Base-by-base conservation (phyloP, 2,888 invertebrate species). In the Drosophila vallismaia region DNA sequence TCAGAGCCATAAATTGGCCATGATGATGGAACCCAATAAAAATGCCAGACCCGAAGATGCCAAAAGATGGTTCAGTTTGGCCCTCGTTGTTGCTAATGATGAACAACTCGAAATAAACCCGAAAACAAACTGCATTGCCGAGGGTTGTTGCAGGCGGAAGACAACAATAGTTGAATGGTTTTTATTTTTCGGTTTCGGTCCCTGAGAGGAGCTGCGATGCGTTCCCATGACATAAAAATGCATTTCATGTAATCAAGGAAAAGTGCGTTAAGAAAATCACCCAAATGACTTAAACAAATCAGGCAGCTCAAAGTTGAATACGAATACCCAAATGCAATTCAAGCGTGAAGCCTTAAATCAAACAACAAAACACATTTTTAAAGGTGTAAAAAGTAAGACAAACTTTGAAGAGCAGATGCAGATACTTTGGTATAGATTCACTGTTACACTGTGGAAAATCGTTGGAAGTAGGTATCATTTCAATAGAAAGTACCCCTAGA, bases 381-480 rank as follows among this genome's bases (percentile, higher is more conserved):
- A 73, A 86, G 89, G 89, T 89, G 89, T 89, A 82, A 89, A 89
- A 88, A 84, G 71, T 75, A 79, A 88, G 77, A 76, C 79, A 86
- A 88, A 84, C 88, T 82, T 31, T 33, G 66, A 58, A 45, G 59
- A 62, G 53, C 56, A 63, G 64, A 52, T 51, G 56, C 67, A 56
- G 56, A 51, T 38, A 46, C 56, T 7, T 26, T 50, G 49, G 49
- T 50, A 42, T 50, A 62, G 51, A 63, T 29, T 51, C 45, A 51
- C 14, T 36, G 36, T 29, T 3, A 19, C 59, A 62, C 60, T 58
- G 0, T 1, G 1, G n/a, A 12, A 19, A 19, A 19, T 19, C 2
- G 19, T 19, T 19, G 19, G 19, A 19, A 19, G 2, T 19, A 19
- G 19, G 19, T 2, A 19, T 19, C 19, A 19, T 19, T 1, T 19